These are phyloP conservation scores for Caerostris darwini DNA, from an alignment of 1,140 invertebrate species.

Conservation along the genomic window DNA sequence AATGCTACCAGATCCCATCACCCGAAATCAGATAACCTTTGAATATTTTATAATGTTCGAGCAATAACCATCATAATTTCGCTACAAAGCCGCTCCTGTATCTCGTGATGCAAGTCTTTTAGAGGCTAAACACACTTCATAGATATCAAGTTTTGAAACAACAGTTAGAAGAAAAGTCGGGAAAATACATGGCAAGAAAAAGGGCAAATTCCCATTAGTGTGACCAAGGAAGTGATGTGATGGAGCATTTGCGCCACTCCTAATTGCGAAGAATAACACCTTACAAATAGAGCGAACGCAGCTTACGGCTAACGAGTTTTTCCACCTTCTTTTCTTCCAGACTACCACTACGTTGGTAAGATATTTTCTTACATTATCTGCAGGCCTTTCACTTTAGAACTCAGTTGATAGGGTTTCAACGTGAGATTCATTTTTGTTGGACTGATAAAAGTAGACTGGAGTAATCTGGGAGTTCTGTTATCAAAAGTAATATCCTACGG, in stretches of 20 bases:
- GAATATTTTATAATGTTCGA: background rate
- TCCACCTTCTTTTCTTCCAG: background rate
- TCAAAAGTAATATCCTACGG: background rate
- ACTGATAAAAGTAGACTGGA: constrained; percentile 22
- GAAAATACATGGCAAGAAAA: constrained; percentile 41
- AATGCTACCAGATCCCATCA: background rate
- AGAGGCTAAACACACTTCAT: background rate
- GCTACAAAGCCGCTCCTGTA: background rate
- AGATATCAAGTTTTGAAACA: constrained; percentile 65
- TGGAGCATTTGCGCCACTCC: constrained; percentile 60
- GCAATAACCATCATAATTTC: background rate
- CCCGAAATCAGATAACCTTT: background rate
- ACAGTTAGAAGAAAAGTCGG: constrained; percentile 56
- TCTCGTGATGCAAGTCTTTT: background rate
- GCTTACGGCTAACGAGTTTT: constrained; percentile 71
- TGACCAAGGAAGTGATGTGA: constrained; percentile 68
- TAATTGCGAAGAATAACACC: constrained; percentile 72
- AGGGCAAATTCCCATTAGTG: constrained; percentile 66
- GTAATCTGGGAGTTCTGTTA: background rate
- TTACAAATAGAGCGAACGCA: constrained; percentile 54
- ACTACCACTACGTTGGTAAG: constrained; percentile 1
- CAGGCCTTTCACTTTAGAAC: constrained; percentile 27
- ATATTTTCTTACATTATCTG: constrained; percentile 60
- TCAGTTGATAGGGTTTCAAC: background rate
- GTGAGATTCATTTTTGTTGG: constrained; percentile 21